Evolutionary conservation across 2,797 vertebrate species (phyloP), one percentile per base, ranked within the genome.

Genomic region (Tokudaia tokunoshimensis): DNA sequence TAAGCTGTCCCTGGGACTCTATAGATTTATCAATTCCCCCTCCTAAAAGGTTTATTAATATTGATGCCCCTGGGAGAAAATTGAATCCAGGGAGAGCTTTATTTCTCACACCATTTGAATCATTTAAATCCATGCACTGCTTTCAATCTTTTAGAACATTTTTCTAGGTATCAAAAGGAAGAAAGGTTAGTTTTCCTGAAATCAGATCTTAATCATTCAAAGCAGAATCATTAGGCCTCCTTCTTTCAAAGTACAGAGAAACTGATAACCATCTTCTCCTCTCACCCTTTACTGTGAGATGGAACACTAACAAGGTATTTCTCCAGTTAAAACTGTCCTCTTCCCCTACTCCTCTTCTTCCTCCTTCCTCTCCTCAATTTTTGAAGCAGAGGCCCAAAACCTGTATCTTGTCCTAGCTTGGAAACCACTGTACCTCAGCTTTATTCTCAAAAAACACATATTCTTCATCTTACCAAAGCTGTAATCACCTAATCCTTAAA

Each of bases 21-120:
- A 0, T 26, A 97, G 52, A 92, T 94, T 76, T 75, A 96, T 6
- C 2, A 70, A 90, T 79, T 97, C 79, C 92, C 87, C 2, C 1
- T 97, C 85, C 91, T 92, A 41, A 29, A 93, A 41, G 92, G 24
- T 92, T 5, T 41, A 82, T 91, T 95, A 93, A 95, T 94, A 98
- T 83, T 95, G 79, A 97, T 97, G 41, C 37, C 7, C 79, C 12
- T 61, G 57, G 57, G 94, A 91, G 74, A 97, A 93, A 94, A 95
- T 72, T 26, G 91, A 95, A 76, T 90, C 63, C 24, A 29, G 61
- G 92, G 91, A 89, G 6, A 2, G 75, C 52, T 10, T 65, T 74
- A 72, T 59, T 92, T 93, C 52, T 94, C 19, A 61, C 61, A 6
- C 47, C 44, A 92, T 86, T 89, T 95, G 81, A n/a, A n/a, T n/a